Conservation (phyloP, 2,113 vertebrate genomes). For the Tricholaema leucomelas region DNA sequence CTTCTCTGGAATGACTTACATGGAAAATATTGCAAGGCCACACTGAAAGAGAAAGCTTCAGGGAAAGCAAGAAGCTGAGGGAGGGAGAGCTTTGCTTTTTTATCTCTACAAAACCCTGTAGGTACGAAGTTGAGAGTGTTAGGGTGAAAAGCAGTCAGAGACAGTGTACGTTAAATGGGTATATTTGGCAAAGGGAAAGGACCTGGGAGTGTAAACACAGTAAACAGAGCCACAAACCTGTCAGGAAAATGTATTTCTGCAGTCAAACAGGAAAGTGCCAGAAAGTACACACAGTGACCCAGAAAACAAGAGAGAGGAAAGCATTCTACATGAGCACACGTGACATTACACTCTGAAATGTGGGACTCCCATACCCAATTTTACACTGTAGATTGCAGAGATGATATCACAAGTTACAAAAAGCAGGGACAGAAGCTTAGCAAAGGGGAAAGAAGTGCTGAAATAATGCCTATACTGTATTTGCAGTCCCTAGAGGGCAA, state of each 20-base stretch:
- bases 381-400: neutral
- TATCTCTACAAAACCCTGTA: neutral
- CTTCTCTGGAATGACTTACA: too few relatives aligned
- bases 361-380: neutral
- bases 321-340: neutral
- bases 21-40: neutral
- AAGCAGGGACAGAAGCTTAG: neutral
- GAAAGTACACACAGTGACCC: neutral
- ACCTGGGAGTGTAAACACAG: neutral
- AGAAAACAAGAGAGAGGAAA: neutral
- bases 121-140: neutral
- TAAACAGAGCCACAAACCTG: conserved; percentile 21
- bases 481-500: neutral
- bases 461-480: neutral
- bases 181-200: neutral
- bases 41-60: neutral
- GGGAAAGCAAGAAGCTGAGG: neutral
- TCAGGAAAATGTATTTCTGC: conserved; percentile 11
- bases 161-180: neutral
- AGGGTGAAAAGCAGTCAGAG: neutral
- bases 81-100: neutral
- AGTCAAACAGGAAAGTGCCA: neutral
- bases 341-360: neutral
- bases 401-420: neutral
- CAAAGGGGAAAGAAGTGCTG: neutral